Conservation (phyloP, 2,113 vertebrate species). For the Neopipo cinnamomea region DNA sequence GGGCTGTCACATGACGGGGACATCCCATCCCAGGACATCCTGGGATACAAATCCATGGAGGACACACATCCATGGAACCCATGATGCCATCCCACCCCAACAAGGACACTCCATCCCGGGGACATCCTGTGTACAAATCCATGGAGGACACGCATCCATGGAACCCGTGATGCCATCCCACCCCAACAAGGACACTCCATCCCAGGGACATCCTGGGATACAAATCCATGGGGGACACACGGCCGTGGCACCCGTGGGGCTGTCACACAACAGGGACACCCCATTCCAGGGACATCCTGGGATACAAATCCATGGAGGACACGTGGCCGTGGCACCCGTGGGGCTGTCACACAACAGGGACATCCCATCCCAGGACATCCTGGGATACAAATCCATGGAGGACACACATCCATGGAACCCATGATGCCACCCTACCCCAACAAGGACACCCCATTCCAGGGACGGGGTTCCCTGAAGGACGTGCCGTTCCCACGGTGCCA, state of each 20-base stretch:
- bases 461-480: background rate
- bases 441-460: background rate
- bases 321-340: rapidly evolving
- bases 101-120: background rate
- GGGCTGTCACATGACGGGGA: no score
- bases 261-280: no score
- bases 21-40: background rate
- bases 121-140: no score
- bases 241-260: background rate
- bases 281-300: no score
- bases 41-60: background rate
- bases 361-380: background rate
- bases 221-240: background rate
- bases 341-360: no score
- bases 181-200: no score
- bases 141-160: no score
- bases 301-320: background rate
- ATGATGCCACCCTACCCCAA: background rate
- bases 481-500: background rate
- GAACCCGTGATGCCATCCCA: rapidly evolving
- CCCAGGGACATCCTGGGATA: no score
- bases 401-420: background rate
- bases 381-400: background rate
- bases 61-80: background rate
- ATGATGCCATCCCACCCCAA: no score